phyloP scores from a whole-genome alignment of 2,888 invertebrate species.

The Idaea dimidiata region DNA sequence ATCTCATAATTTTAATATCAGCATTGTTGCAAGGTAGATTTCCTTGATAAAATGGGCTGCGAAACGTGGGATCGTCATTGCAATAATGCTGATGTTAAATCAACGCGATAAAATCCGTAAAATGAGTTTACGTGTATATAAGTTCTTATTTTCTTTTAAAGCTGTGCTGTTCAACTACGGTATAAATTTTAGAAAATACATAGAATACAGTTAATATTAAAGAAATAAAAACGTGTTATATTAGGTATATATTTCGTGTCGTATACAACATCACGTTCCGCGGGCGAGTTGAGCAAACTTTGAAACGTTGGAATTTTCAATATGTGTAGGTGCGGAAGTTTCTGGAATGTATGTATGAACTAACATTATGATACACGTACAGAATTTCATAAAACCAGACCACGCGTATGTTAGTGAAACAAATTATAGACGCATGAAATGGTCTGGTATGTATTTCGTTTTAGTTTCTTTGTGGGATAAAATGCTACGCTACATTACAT shows the following conservation, averaged over 20 bases:
- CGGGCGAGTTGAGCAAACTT: constrained; percentile 10
- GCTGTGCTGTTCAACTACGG: neutral
- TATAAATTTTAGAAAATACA: neutral
- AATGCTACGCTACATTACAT: too few relatives aligned
- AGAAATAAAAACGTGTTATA: constrained; percentile 1
- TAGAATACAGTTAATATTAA: neutral
- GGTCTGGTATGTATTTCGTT: neutral
- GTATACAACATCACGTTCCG: constrained; percentile 4
- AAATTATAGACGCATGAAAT: neutral
- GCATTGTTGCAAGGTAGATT: constrained; percentile 46
- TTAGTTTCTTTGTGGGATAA: neutral
- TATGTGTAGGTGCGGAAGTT: constrained; percentile 2
- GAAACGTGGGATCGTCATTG: too few relatives aligned
- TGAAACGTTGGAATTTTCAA: constrained; percentile 9
- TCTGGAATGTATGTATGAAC: neutral
- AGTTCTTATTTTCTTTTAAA: too few relatives aligned
- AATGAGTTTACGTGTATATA: too few relatives aligned
- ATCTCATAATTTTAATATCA: too few relatives aligned
- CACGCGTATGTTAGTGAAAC: neutral
- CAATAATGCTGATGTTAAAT: too few relatives aligned
- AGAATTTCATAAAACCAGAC: constrained; percentile 4
- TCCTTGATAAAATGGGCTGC: too few relatives aligned
- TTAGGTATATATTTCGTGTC: neutral
- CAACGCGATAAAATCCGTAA: too few relatives aligned
- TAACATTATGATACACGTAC: neutral